A percentile compares a stretch with the other conserved stretches of the same genome.
Evolutionary conservation across 92 coral and sea anemone genomes (phyloP).

Genomic region (Phenganax subtilis): DNA sequence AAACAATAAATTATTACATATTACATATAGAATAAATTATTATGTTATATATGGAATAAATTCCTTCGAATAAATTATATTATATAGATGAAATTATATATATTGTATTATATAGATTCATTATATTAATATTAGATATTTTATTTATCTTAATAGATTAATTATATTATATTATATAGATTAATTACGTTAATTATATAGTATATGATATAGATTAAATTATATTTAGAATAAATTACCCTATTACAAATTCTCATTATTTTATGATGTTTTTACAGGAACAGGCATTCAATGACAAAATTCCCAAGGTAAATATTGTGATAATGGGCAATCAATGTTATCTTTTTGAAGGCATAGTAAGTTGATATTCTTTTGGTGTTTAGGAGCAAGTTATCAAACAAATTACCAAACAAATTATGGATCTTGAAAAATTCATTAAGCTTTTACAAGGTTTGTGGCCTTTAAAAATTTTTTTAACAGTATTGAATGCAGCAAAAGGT

Average conservation of each 20-base stretch:
- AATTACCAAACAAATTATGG: slow-evolving; percentile 85
- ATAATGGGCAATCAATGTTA: not conserved
- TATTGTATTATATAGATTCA: too few species aligned
- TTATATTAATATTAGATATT: too few species aligned
- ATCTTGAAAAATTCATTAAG: slow-evolving; percentile 89
- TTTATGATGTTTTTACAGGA: slow-evolving; percentile 9
- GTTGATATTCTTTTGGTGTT: not conserved
- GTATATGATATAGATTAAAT: too few species aligned
- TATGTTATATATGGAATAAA: too few species aligned
- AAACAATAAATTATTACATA: too few species aligned
- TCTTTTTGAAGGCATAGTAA: not conserved
- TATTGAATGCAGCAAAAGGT: not conserved
- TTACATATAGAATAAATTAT: too few species aligned
- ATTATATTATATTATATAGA: too few species aligned
- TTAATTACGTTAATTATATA: too few species aligned
- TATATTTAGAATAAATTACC: too few species aligned
- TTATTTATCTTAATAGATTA: too few species aligned
- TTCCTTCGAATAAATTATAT: too few species aligned
- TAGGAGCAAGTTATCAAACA: slow-evolving; percentile 91
- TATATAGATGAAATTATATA: too few species aligned
- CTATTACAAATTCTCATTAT: not conserved
- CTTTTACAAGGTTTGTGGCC: slow-evolving; percentile 70
- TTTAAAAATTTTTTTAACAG: not conserved
- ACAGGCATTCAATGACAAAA: slow-evolving; percentile 3
- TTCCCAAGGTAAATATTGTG: slow-evolving; percentile 27